Base-by-base conservation (phyloP, 2,888 invertebrate genomes). In the Lasioglossum zephyrum region DNA sequence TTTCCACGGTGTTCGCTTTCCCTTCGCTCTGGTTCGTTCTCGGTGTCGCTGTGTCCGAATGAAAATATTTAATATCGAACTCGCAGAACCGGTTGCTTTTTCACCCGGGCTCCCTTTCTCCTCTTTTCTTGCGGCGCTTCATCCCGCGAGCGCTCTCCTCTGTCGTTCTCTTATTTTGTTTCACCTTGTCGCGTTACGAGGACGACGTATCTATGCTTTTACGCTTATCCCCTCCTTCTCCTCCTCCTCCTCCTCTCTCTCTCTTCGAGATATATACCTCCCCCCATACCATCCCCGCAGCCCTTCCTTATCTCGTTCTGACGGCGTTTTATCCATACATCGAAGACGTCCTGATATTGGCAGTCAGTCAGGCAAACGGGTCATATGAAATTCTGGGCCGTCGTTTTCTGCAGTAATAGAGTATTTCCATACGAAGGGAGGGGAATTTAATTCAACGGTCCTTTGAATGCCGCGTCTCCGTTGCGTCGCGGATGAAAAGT, bases 321-420 rank as follows among this genome's bases (percentile, higher is more conserved):
- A 53, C 49, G 79, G 70, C 85, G 82, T 82, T 84, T 85, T 72
- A 86, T 80, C 77, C 79, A 77, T 86, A 79, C 85, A 72, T 80
- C 79, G 77, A 82, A 77, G 69, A 82, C 76, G 78, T 83, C 79
- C 66, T 81, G 80, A 83, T 87, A 87, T 87, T 91, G 83, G 82
- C 87, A 90, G 88, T 91, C 91, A 90, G 90, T 90, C 87, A 85
- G 84, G 87, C 86, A 85, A 86, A 77, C 85, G 82, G 86, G 84
- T 88, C 88, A 90, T 91, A 92, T 91, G 90, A 91, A 88, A 92
- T 91, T 87, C 91, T 88, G 75, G 70, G 66, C 49, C 84, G 85
- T 88, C 88, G 84, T 89, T 86, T 63, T 87, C 82, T 72, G 75
- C 75, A 76, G 88, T 92, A 92, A 92, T 91, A 86, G 87, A 91